Base-by-base conservation (phyloP, 2,113 vertebrate species). In the Sminthopsis crassicaudata region DNA sequence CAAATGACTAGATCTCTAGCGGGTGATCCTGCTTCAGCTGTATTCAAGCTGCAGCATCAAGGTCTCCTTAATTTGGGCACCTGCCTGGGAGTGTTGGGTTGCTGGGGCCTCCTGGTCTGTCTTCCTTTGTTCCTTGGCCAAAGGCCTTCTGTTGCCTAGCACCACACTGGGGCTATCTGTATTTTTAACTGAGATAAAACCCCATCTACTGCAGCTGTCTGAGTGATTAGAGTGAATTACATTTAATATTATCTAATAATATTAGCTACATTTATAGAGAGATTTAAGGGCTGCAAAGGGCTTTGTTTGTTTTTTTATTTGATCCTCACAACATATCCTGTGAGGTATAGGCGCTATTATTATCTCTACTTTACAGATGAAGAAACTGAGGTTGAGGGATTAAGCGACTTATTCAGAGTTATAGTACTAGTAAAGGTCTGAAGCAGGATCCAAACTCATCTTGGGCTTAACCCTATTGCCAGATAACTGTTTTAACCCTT, bases 151-250 rank as follows among this genome's bases (percentile, higher is more conserved):
- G 88, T 95, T 57, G 23, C 27, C 53, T 89, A 24, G 26, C 46
- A 42, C 90, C 67, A 54, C 19, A 46, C 84, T 91, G 55, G 30
- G 91, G 55, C 19, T 50, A 27, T 88, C 92, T 76, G 55, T 52
- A 84, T 48, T 92, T 94, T 94, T 90, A 46, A 36, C 16, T 30
- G 88, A 93, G 54, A 46, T 36, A 76, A 89, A 91, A 50, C 89
- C 76, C 48, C 91, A 46, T 57, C 88, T n/a, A 24, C 7, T 30
- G 51, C 51, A 91, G 25, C 88, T 57, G 23, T 51, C 24, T 36
- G 7, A 51, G 57, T 93, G 54, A 11, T 89, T 1, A 8, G 91
- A 27, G 54, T 27, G 48, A 50, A 4, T 1, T 94, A n/a, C n/a
- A 26, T 53, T 25, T 54, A 1, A 84, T 76, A 76, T 19, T n/a